Evolutionary conservation across 2,888 invertebrate genomes (phyloP).

Genomic region (Ormyrus labotus): DNA sequence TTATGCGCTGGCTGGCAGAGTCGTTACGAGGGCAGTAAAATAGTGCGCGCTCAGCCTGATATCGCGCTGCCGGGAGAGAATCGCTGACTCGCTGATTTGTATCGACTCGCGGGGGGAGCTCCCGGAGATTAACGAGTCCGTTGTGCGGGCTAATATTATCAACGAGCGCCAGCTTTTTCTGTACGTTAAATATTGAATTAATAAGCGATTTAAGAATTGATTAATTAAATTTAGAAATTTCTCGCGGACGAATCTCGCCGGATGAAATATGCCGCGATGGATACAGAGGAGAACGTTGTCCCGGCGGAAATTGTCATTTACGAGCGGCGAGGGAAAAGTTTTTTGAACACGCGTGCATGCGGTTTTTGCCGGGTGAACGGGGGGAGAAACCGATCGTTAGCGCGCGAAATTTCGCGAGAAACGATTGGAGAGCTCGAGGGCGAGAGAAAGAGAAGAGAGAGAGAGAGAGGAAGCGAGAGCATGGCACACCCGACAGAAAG

Average conservation of each 20-base stretch:
- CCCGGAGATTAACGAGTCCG: no score
- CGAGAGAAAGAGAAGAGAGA: not conserved
- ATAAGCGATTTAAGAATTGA: not conserved
- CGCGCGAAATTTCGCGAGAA: slow-evolving; percentile 29
- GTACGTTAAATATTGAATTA: not conserved
- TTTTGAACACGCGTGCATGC: slow-evolving; percentile 15
- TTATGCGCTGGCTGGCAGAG: not conserved
- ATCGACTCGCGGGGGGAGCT: no score
- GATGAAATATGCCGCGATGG: no score
- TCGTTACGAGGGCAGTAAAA: no score
- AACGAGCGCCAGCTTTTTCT: not conserved
- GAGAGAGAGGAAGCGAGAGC: not conserved
- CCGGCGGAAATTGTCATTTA: slow-evolving; percentile 27
- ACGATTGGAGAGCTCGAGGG: slow-evolving; percentile 17
- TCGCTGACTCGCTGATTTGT: no score
- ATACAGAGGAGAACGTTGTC: no score
- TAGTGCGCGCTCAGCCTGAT: no score
- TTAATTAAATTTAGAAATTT: not conserved
- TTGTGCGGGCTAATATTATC: no score
- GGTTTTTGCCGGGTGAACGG: slow-evolving; percentile 3
- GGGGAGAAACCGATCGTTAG: slow-evolving; percentile 36
- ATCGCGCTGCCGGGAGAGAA: no score
- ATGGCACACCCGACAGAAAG: slow-evolving; percentile 19
- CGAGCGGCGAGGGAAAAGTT: not conserved
- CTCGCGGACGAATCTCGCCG: not conserved